phyloP scores from a whole-genome alignment of 1,140 invertebrate genomes.

The Drusus annulatus region DNA sequence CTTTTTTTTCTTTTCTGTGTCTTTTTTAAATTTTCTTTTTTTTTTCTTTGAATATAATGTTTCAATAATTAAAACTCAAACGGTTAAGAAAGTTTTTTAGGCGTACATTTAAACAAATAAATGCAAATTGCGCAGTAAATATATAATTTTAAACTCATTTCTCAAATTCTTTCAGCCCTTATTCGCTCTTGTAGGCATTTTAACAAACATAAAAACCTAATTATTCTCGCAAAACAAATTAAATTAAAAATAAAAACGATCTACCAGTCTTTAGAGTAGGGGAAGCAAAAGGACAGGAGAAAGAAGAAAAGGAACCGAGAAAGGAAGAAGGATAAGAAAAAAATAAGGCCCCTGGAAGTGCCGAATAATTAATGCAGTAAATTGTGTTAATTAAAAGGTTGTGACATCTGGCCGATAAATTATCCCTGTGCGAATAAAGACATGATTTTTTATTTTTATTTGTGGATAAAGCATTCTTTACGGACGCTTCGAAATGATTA shows the following conservation, averaged over 20 bases:
- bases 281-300: slow-evolving; percentile 31
- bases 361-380: slow-evolving; percentile 57
- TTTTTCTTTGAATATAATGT: too few species aligned
- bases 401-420: slow-evolving; percentile 49
- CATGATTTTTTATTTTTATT: not conserved
- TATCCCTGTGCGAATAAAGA: not conserved
- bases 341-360: slow-evolving; percentile 36
- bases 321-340: too few species aligned
- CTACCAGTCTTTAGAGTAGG: not conserved
- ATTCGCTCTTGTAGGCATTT: not conserved
- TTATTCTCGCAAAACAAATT: slow-evolving; percentile 48
- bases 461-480: too few species aligned
- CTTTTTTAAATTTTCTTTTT: too few species aligned
- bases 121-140: too few species aligned
- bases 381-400: slow-evolving; percentile 58
- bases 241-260: slow-evolving; percentile 40
- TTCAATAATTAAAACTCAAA: too few species aligned
- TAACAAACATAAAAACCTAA: slow-evolving; percentile 57
- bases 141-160: not conserved
- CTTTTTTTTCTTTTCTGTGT: too few species aligned
- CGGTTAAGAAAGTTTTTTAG: too few species aligned
- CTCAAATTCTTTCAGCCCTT: not conserved
- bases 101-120: too few species aligned
- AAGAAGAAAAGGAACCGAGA: not conserved
- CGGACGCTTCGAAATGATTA: too few species aligned